These are phyloP conservation scores for Steromphala cineraria DNA, from an alignment of 2,888 invertebrate genomes.

Conservation along the genomic window DNA sequence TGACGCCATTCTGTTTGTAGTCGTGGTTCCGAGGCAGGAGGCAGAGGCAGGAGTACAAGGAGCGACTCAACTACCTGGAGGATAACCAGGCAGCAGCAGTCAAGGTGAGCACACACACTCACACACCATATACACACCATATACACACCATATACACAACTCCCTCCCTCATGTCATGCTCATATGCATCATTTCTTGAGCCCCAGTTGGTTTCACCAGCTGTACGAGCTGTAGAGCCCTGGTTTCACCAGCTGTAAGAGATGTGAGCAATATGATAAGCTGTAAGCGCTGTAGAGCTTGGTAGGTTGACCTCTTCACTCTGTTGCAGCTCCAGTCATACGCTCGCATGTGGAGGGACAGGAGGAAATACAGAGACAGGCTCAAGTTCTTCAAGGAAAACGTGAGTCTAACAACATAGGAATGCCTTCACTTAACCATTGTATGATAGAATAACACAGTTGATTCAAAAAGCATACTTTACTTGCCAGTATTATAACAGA, in stretches of 20 bases:
- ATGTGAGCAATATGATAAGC: no score
- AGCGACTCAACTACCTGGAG: slow-evolving; percentile 57
- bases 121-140: no score
- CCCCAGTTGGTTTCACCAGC: no score
- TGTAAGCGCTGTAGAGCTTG: no score
- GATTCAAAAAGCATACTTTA: no score
- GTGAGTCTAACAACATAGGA: slow-evolving; percentile 50
- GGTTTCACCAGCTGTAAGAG: no score
- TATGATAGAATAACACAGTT: no score
- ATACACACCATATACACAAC: no score
- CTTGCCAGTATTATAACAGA: background rate
- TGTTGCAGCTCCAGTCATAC: slow-evolving; percentile 67
- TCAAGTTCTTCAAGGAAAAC: slow-evolving; percentile 68
- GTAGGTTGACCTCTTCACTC: background rate
- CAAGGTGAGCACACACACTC: slow-evolving; percentile 54
- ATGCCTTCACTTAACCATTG: no score
- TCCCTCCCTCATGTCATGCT: no score
- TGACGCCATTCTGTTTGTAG: slow-evolving; percentile 76
- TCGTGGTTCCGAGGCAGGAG: slow-evolving; percentile 81
- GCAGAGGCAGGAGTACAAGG: slow-evolving; percentile 72
- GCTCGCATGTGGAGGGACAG: slow-evolving; percentile 68
- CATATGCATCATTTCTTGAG: no score
- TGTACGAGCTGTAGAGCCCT: no score
- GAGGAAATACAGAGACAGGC: slow-evolving; percentile 60
- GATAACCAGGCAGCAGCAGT: slow-evolving; percentile 55